These are phyloP conservation scores for Boleophthalmus pectinirostris DNA, from an alignment of 2,113 vertebrate species.

Conservation along the genomic window DNA sequence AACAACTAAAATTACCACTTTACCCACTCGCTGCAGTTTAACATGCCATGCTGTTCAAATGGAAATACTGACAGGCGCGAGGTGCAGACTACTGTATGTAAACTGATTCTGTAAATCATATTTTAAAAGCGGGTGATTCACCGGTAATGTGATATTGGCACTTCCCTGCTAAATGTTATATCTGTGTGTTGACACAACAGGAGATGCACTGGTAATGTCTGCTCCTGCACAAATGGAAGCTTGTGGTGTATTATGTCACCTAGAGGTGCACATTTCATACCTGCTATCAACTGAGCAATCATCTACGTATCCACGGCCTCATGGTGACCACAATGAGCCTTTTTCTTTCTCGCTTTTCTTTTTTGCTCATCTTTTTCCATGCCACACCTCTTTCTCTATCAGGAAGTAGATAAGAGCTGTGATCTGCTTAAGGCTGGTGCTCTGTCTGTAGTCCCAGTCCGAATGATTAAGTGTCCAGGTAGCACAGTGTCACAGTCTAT, in stretches of 20 bases:
- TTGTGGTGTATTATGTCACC: constrained; percentile 60
- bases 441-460: constrained; percentile 42
- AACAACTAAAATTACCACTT: constrained; percentile 42
- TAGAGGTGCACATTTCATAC: constrained; percentile 38
- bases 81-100: constrained; percentile 42
- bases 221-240: constrained; percentile 57
- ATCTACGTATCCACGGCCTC: constrained; percentile 6
- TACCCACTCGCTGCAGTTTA: constrained; percentile 3
- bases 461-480: constrained; percentile 62
- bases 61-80: constrained; percentile 40
- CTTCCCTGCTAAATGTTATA: constrained; percentile 55
- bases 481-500: constrained; percentile 58
- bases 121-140: constrained; percentile 68
- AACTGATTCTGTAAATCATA: constrained; percentile 64
- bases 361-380: constrained; percentile 2
- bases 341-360: not conserved
- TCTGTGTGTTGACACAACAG: constrained; percentile 67
- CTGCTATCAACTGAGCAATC: constrained; percentile 29
- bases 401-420: constrained; percentile 24
- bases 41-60: constrained; percentile 25
- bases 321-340: constrained; percentile 19
- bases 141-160: constrained; percentile 63
- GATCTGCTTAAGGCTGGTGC: constrained; percentile 26
- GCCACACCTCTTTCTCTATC: constrained; percentile 42
- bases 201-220: constrained; percentile 60